phyloP scores from a whole-genome alignment of 2,113 vertebrate species.

The Syrmaticus mikado region DNA sequence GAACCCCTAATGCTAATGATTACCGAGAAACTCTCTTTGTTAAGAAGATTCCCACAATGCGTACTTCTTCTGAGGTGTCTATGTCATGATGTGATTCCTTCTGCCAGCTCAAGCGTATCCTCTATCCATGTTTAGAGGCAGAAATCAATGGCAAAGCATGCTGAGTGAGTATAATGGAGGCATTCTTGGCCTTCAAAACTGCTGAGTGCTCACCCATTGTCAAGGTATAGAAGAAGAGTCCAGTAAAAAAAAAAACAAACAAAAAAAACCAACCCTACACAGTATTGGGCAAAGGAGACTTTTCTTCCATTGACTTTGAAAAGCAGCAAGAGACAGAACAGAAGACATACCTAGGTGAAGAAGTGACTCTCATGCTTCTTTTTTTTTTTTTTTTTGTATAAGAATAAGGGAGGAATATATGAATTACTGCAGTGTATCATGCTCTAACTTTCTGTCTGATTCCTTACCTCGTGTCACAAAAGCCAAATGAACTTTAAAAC shows the following conservation, averaged over 20 bases:
- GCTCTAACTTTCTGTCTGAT: neutral
- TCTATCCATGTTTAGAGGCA: constrained; percentile 58
- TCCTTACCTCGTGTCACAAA: neutral
- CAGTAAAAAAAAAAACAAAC: neutral
- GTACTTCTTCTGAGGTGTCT: constrained; percentile 60
- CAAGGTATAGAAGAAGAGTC: constrained; percentile 29
- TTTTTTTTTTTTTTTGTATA: neutral
- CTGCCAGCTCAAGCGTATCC: constrained; percentile 63
- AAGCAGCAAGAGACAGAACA: neutral
- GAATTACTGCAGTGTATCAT: neutral
- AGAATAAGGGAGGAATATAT: neutral
- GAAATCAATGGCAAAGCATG: constrained; percentile 45
- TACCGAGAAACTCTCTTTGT: constrained; percentile 52
- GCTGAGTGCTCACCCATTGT: neutral
- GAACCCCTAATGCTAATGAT: constrained; percentile 66
- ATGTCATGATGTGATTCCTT: constrained; percentile 60
- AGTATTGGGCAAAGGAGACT: neutral
- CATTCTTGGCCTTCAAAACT: neutral
- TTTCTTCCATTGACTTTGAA: neutral
- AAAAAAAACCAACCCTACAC: neutral
- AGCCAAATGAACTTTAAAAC: constrained; percentile 21
- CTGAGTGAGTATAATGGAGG: constrained; percentile 46
- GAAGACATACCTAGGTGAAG: constrained; percentile 16
- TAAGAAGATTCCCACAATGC: constrained; percentile 56
- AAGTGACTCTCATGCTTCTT: neutral